A percentile compares a stretch with the other conserved stretches of the same genome.
Evolutionary conservation across 2,113 vertebrate species (phyloP).

Genomic region (Pelecanus crispus): DNA sequence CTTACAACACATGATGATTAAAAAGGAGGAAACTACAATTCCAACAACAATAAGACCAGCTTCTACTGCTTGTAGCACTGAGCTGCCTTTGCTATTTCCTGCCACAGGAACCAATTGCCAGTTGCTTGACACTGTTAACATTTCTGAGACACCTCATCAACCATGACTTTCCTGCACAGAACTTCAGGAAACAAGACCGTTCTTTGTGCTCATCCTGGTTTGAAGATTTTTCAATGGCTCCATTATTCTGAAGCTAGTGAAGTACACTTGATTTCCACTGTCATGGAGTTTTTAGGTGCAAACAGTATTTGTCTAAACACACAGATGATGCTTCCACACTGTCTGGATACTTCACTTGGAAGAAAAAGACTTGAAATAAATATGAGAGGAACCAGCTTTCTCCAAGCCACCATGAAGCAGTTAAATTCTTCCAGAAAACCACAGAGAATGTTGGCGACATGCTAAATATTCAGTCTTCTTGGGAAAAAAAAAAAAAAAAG

Average conservation of each 20-base stretch:
- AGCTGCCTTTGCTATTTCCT: conserved; percentile 9
- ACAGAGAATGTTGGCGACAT: neutral
- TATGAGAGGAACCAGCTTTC: neutral
- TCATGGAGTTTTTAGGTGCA: neutral
- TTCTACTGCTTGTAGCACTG: neutral
- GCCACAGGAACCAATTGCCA: conserved; percentile 13
- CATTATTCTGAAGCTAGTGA: neutral
- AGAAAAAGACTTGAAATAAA: neutral
- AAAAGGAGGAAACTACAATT: conserved; percentile 12
- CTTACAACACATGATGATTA: neutral
- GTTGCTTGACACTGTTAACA: neutral
- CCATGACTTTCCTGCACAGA: neutral
- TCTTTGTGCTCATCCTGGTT: conserved; percentile 25
- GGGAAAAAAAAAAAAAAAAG: neutral
- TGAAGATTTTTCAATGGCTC: conserved; percentile 15
- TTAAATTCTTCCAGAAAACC: conserved; percentile 27
- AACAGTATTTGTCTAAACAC: neutral
- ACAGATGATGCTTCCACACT: neutral
- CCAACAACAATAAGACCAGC: neutral
- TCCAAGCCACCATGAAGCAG: neutral
- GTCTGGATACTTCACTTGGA: neutral
- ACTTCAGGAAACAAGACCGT: conserved; percentile 1
- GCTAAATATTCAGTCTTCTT: neutral
- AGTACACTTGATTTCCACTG: neutral
- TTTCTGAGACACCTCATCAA: conserved; percentile 29